Base-by-base conservation (phyloP, 2,888 invertebrate genomes). In the Gandaritis pyraliata region DNA sequence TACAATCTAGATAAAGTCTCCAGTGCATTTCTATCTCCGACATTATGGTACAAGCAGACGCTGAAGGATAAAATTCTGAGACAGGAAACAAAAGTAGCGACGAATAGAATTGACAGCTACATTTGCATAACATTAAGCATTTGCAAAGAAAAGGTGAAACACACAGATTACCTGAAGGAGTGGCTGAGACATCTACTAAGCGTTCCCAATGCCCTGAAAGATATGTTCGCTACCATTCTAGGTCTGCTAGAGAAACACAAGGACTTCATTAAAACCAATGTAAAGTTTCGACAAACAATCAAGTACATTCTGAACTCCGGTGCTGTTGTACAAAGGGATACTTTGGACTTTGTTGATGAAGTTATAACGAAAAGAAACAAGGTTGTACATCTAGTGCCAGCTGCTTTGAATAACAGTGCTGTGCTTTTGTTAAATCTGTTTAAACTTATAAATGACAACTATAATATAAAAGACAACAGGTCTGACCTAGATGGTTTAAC, bases 341-440 rank as follows among this genome's bases (percentile, higher is more conserved):
- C 76, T 10, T 49, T 86, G 13, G 85, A 85, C 41, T 81, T 81
- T 50, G 15, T 86, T 0, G 85, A 85, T 61, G 86, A 85, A 66
- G 66, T 78, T 13, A 58, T 86, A 33, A 76, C 75, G 0, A 80
- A 78, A 58, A 72, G 73, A 30, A 72, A 76, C 18, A 68, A 61
- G 33, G 46, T 78, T n/a, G 55, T 69, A 6, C 65, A 71, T 38
- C 39, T 73, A 13, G 68, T 76, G 12, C 73, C 83, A 5, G 43
- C 57, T 11, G 33, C 45, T 38, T 57, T 80, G n/a, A 78, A 66
- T 30, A 76, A 71, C 30, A 68, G 69, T 50, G 75, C 76, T 1
- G 23, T 12, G 12, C 58, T 76, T 1, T 61, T 84, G 2, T 61
- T 67, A 1, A 61, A 78, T 2, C 55, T 85, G 5, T 78, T 82